These are phyloP conservation scores for Drosophila hamatofila DNA, from an alignment of 2,888 invertebrate species.

Conservation along the genomic window DNA sequence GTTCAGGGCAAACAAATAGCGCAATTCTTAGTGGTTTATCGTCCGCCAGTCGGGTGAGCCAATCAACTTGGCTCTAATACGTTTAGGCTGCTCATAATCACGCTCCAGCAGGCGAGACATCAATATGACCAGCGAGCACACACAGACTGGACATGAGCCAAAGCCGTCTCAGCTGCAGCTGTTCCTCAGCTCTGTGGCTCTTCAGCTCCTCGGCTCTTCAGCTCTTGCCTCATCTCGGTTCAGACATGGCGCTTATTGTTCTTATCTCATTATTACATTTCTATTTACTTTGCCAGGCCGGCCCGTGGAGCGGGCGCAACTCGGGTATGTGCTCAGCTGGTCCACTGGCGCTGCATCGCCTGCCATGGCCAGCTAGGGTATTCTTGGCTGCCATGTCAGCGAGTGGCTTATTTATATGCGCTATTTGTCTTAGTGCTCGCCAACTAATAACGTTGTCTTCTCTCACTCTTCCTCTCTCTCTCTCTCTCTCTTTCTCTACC, in stretches of 20 bases:
- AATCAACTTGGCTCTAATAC: conserved; percentile 67
- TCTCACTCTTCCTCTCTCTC: conserved; percentile 5
- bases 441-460: conserved; percentile 67
- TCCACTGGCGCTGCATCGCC: conserved; percentile 5
- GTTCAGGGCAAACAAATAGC: conserved; percentile 64
- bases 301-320: conserved; percentile 1
- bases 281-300: conserved; percentile 65
- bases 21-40: conserved; percentile 50
- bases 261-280: conserved; percentile 79
- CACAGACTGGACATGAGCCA: conserved; percentile 13
- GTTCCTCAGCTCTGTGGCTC: not conserved
- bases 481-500: conserved; percentile 2
- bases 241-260: conserved; percentile 65
- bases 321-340: conserved; percentile 17
- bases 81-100: conserved; percentile 77
- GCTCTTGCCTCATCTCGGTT: conserved; percentile 11
- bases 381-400: conserved; percentile 51
- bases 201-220: conserved; percentile 12
- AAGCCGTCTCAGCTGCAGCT: conserved; percentile 23
- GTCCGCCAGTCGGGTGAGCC: conserved; percentile 27
- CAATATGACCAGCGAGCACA: conserved; percentile 48
- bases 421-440: conserved; percentile 72
- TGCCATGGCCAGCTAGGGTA: conserved; percentile 20
- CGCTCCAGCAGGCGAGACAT: conserved; percentile 64
- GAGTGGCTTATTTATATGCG: conserved; percentile 73